These are phyloP conservation scores for Mustela nigripes DNA, from an alignment of 2,113 vertebrate genomes.

Conservation along the genomic window DNA sequence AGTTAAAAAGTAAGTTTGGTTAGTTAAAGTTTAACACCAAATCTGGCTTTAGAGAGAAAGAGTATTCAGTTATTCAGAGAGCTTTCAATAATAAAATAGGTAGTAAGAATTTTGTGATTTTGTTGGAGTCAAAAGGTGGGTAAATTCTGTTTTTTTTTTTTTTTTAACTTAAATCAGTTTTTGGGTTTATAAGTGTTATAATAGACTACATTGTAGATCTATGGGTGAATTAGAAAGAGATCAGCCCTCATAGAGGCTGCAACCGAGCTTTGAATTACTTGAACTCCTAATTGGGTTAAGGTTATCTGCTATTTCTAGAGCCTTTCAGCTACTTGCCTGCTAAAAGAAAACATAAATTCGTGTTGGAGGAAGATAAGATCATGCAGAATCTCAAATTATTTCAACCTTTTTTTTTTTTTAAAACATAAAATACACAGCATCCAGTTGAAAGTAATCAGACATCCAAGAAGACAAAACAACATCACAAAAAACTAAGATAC, in stretches of 20 bases:
- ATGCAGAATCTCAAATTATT: not conserved
- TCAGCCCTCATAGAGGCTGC: not conserved
- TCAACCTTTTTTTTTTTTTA: not conserved
- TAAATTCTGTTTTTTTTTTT: not conserved
- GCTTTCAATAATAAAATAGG: constrained; percentile 21
- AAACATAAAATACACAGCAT: not conserved
- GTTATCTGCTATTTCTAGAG: not conserved
- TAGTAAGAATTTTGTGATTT: constrained; percentile 16
- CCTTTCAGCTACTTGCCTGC: not conserved
- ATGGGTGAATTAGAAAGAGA: not conserved
- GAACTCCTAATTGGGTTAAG: not conserved
- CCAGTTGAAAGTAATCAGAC: not conserved
- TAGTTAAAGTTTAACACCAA: not conserved
- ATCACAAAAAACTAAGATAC: not conserved
- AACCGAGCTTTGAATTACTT: constrained; percentile 8
- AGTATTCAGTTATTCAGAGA: not conserved
- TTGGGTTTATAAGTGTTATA: not conserved
- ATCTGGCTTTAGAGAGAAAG: not conserved
- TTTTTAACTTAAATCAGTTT: constrained; percentile 5
- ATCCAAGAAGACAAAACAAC: not conserved
- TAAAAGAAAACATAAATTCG: constrained; percentile 1
- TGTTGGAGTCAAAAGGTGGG: not conserved
- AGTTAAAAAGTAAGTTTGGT: not conserved
- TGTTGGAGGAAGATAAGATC: not conserved
- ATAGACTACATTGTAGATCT: not conserved